A percentile compares a stretch with the other conserved stretches of the same genome.
phyloP scores from a whole-genome alignment of 2,113 vertebrate genomes.

The Archocentrus centrarchus region DNA sequence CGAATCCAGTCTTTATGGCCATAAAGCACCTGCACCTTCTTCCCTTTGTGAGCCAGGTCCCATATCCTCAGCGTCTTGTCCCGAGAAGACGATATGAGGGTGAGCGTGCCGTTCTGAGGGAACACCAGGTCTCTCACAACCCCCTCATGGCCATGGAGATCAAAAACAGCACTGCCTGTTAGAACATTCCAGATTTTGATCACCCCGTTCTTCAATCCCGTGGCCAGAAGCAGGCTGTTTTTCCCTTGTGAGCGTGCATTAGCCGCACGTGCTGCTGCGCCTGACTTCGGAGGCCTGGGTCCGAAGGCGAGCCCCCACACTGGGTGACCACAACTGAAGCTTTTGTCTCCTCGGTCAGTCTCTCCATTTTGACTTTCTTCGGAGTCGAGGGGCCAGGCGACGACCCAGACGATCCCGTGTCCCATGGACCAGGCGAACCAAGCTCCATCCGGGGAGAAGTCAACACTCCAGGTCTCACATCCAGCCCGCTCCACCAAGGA shows the following conservation, averaged over 20 bases:
- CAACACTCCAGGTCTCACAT: conserved; percentile 95
- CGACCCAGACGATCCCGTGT: conserved; percentile 91
- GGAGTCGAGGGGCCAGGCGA: conserved; percentile 90
- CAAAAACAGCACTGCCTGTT: conserved; percentile 88
- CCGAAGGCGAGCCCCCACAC: conserved; percentile 93
- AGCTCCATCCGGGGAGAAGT: conserved; percentile 91
- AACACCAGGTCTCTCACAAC: conserved; percentile 93
- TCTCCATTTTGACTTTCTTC: conserved; percentile 68
- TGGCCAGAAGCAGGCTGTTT: conserved; percentile 85
- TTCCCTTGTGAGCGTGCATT: conserved; percentile 10
- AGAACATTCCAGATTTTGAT: conserved; percentile 93
- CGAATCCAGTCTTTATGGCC: conserved; percentile 95
- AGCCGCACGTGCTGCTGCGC: background rate
- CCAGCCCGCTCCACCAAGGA: conserved; percentile 88
- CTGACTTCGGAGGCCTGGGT: conserved; percentile 72
- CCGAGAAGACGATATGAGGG: conserved; percentile 91
- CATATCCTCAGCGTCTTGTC: conserved; percentile 96
- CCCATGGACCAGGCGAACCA: conserved; percentile 98
- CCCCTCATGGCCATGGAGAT: conserved; percentile 90
- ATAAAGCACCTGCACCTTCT: conserved; percentile 87
- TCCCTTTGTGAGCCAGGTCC: conserved; percentile 92
- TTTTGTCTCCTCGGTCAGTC: conserved; percentile 82
- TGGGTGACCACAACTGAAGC: conserved; percentile 87
- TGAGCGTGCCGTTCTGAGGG: conserved; percentile 89
- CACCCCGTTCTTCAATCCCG: conserved; percentile 87